Percentiles rank a stretch among this genome's conserved stretches.
Conservation (phyloP, 2,113 vertebrate species). For the Clarias gariepinus region DNA sequence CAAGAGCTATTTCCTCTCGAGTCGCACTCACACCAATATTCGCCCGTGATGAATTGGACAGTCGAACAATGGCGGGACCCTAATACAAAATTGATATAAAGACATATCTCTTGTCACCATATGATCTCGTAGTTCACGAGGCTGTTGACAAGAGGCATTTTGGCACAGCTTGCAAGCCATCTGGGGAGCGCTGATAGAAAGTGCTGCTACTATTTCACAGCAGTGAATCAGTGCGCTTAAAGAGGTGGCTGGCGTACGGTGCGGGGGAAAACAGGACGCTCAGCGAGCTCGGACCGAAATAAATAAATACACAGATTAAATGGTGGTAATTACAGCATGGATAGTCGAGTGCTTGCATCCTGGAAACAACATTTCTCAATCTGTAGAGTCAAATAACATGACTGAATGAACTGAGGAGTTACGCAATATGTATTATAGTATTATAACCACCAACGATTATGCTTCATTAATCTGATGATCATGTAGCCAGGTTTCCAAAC, state of each 20-base stretch:
- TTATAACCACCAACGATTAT: background rate
- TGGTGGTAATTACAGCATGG: background rate
- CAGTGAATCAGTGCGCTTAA: conserved; percentile 52
- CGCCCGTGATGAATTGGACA: conserved; percentile 58
- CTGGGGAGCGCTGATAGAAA: conserved; percentile 55
- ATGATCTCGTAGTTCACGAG: conserved; percentile 55
- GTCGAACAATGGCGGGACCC: conserved; percentile 54
- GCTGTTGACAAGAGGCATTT: conserved; percentile 62
- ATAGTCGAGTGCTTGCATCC: no score
- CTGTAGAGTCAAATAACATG: background rate
- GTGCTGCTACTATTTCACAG: conserved; percentile 43
- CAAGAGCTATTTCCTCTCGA: conserved; percentile 51
- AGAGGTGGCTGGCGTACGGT: conserved; percentile 55
- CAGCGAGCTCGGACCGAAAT: background rate
- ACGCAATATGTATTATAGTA: no score
- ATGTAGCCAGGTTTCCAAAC: background rate
- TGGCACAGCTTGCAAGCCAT: conserved; percentile 55
- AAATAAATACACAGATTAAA: conserved; percentile 17
- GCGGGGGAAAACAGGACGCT: conserved; percentile 19
- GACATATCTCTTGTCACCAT: conserved; percentile 50
- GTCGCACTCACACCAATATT: conserved; percentile 55
- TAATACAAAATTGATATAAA: conserved; percentile 49
- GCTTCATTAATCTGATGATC: background rate
- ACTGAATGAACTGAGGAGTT: background rate
- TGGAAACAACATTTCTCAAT: no score